Base-by-base conservation (phyloP, 2,888 invertebrate species). In the Plagiodera versicolora region DNA sequence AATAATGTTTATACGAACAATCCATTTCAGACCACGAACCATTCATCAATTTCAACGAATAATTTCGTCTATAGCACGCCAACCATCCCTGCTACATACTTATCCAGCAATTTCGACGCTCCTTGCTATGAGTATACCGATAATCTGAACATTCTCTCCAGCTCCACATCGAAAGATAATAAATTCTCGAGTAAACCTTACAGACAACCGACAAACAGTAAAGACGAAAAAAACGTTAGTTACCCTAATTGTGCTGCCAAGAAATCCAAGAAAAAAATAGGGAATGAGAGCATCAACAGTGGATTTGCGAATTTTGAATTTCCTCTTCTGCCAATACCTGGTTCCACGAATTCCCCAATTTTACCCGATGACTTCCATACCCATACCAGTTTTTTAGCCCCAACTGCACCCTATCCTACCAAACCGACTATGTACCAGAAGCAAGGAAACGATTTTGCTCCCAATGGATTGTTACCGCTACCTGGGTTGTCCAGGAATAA, bases 351-450 rank as follows among this genome's bases (percentile, higher is more conserved):
- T 68, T 80, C 80, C 0, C 80, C 80, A 1, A 73, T 80, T 60
- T 71, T 81, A 55, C 79, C 79, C 0, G 81, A 81, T 56, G 81
- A 81, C 70, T 81, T 80, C 57, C 79, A 79, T 64, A 64, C 75
- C 2, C 78, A 79, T 67, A 66, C 75, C 0, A 76, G 74, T 51
- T 79, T 79, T 63, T 66, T 80, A 24, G 74, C 79, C 14, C 77
- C 79, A 6, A 74, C 77, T 14, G 72, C 78, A 24, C 69, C 77
- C 5, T 80, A 79, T 67, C 69, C 77, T n/a, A 78, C 78, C 56
- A 80, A 80, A 68, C 80, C 78, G 70, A 74, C 79, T 0, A 66
- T 80, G 46, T 79, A 79, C 65, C 61, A 76, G 1, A 79, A 79
- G 66, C 73, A 74, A 52, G 67, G 67, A 10, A 65, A 69, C 10